Evolutionary conservation across 2,888 invertebrate genomes (phyloP), one percentile per base, ranked within the genome.

Genomic region (Eupithecia vulgata): DNA sequence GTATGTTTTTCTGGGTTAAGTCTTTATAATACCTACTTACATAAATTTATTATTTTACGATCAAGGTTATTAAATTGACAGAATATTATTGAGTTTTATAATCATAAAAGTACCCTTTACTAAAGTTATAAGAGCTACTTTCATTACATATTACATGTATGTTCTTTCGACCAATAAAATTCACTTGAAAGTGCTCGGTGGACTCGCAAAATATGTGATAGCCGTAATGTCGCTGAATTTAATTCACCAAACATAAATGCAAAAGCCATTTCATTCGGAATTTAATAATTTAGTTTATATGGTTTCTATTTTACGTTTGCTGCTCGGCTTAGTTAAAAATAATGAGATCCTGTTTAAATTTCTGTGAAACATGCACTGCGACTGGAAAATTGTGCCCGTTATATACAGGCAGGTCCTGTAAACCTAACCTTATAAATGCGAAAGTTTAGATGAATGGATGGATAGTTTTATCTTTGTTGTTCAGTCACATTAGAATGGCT

Each of bases 281-380:
- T 65, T 42, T 65, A 65, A 42, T 65, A 21, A 37, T 65, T 48
- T 65, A 42, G 37, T 37, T 25, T 21, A 25, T n/a, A 65, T 21
- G 13, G 40, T 25, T 13, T 37, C 42, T n/a, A 65, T 42, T 13
- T 42, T 65, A 65, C 42, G 65, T 65, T 65, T 65, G 15, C 25
- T 25, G 25, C 21, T 40, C 13, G 1, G 15, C 40, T 65, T 13
- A 5, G 12, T 12, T 65, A 21, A 65, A 21, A 21, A 25, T 42
- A 65, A 21, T 37, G 25, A 64, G n/a, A 57, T 57, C 13, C 4
- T 4, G 35, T 37, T 64, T 35, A 62, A 21, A 52, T 52, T 64
- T 12, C 30, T 64, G 8, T 8, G 65, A 7, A 35, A 65, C 37
- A 65, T 21, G 65, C 35, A 40, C 37, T 25, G 8, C 0, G 1